Conservation (phyloP, 2,797 vertebrate species). For the Tinamus major region DNA sequence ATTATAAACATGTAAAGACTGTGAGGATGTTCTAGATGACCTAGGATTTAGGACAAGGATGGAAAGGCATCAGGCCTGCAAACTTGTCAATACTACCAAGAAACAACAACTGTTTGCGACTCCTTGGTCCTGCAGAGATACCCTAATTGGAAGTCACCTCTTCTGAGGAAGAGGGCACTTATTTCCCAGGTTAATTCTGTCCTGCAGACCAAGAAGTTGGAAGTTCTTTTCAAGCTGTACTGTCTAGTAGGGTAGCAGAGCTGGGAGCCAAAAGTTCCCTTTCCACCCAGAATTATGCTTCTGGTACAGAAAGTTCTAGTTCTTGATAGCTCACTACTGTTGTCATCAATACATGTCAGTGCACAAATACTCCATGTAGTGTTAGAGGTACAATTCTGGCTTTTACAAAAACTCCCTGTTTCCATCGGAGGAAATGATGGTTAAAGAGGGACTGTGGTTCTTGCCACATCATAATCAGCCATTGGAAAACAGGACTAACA, state of each 20-base stretch:
- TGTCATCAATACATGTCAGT: not conserved
- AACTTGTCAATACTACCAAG: not conserved
- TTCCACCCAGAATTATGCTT: not conserved
- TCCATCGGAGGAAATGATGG: conserved; percentile 1
- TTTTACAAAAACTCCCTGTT: not conserved
- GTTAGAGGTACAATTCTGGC: conserved; percentile 4
- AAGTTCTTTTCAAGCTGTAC: not conserved
- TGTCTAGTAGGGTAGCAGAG: not conserved
- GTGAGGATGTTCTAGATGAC: not conserved
- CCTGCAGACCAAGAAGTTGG: not conserved
- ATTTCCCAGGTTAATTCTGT: not conserved
- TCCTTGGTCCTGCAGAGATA: not conserved
- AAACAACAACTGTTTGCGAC: not conserved
- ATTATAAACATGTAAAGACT: not conserved
- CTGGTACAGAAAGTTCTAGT: not conserved
- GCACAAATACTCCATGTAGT: conserved; percentile 26
- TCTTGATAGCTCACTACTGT: not conserved
- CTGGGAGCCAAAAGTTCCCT: not conserved
- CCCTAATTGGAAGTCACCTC: not conserved
- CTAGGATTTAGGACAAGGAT: not conserved
- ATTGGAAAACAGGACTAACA: conserved; percentile 8
- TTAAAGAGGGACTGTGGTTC: not conserved
- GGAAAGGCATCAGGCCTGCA: not conserved
- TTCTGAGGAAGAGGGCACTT: not conserved
- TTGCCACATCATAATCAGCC: not conserved